phyloP scores from a whole-genome alignment of 2,888 invertebrate species.

The Erebia aethiops region DNA sequence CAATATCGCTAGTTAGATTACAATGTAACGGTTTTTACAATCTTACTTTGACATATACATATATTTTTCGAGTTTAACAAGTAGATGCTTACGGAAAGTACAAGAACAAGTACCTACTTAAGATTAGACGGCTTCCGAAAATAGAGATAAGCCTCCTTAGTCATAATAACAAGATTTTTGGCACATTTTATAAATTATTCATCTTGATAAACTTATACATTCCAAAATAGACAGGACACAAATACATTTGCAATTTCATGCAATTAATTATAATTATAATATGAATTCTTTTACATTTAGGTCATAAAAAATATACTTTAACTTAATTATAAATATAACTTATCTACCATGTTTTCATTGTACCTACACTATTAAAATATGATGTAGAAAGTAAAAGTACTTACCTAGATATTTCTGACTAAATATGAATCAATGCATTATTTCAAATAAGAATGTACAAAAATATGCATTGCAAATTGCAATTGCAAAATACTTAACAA shows the following conservation, averaged over 20 bases:
- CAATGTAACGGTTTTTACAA: too few relatives aligned
- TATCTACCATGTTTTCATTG: neutral
- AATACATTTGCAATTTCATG: neutral
- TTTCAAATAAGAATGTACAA: neutral
- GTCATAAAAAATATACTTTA: neutral
- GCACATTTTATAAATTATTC: conserved; percentile 1
- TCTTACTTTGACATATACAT: too few relatives aligned
- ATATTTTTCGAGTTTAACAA: too few relatives aligned
- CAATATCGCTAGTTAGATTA: too few relatives aligned
- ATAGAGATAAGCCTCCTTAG: neutral
- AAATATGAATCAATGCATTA: conserved; percentile 1
- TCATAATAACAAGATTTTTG: conserved; percentile 2
- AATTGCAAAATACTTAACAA: neutral
- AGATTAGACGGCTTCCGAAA: neutral
- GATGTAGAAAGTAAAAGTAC: neutral
- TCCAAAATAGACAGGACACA: neutral
- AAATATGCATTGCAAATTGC: neutral
- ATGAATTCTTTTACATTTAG: too few relatives aligned
- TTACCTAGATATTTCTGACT: neutral
- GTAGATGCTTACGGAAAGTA: too few relatives aligned
- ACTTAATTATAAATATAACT: neutral
- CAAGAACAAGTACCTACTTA: neutral
- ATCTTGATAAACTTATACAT: neutral
- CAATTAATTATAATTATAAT: too few relatives aligned
- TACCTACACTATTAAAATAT: neutral